Conservation (phyloP, 2,113 vertebrate genomes). For the Otolemur garnettii region DNA sequence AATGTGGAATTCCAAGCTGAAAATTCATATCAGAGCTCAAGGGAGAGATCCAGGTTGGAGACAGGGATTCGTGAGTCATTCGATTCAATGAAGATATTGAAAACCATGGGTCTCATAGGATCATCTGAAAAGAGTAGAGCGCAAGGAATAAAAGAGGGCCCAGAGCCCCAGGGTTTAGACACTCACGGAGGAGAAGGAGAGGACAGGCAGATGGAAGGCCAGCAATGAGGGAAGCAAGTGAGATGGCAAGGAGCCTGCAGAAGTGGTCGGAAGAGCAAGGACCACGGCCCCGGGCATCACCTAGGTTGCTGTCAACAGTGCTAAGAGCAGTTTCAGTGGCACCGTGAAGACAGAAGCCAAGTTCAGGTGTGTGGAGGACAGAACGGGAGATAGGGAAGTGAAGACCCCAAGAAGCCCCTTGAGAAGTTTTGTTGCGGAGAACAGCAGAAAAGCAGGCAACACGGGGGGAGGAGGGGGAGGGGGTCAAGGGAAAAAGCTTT, state of each 20-base stretch:
- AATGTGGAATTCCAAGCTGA: neutral
- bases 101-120: neutral
- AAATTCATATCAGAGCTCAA: neutral
- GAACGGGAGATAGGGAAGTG: neutral
- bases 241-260: neutral
- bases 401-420: neutral
- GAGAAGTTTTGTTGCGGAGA: slow-evolving; percentile 16
- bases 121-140: neutral
- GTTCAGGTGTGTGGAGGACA: neutral
- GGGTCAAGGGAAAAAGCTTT: neutral
- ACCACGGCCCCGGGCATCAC: neutral
- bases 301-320: neutral
- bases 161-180: neutral
- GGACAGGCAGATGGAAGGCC: neutral
- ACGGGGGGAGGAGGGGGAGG: accelerated
- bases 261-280: neutral
- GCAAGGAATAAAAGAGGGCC: neutral
- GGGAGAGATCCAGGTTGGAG: neutral
- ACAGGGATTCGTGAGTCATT: neutral
- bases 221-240: neutral
- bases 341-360: neutral
- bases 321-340: neutral
- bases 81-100: neutral
- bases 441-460: neutral
- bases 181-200: neutral